Conservation (phyloP, 2,888 invertebrate species). For the Drosophila antonietae region DNA sequence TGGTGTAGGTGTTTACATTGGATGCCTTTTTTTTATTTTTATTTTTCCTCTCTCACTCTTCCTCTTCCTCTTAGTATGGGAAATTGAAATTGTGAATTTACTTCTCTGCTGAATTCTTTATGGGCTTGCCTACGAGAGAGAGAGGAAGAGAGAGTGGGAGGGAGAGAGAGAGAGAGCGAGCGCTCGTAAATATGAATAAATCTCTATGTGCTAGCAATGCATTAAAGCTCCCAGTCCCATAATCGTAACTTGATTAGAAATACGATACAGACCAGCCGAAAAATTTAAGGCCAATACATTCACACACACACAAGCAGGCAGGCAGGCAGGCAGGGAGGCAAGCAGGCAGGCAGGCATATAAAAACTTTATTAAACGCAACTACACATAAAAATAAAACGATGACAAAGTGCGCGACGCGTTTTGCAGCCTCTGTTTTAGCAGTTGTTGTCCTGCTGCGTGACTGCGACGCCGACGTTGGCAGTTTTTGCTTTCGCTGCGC, state of each 20-base stretch:
- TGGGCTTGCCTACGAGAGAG: constrained; percentile 7
- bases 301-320: background rate
- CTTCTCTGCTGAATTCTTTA: constrained; percentile 71
- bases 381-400: constrained; percentile 78
- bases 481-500: constrained; percentile 21
- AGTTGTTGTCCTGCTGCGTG: constrained; percentile 59
- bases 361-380: constrained; percentile 80
- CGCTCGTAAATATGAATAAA: constrained; percentile 71
- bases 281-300: constrained; percentile 29
- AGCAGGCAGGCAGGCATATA: constrained; percentile 41
- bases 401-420: constrained; percentile 76
- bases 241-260: constrained; percentile 76
- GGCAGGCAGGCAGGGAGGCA: constrained; percentile 7
- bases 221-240: constrained; percentile 61
- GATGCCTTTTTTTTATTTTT: constrained; percentile 1
- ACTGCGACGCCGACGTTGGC: constrained; percentile 44
- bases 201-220: constrained; percentile 35
- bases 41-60: constrained; percentile 17
- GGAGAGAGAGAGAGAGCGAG: background rate
- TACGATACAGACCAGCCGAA: constrained; percentile 25
- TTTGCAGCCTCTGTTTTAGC: constrained; percentile 23
- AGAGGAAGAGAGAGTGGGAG: background rate
- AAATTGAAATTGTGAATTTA: constrained; percentile 78
- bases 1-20: constrained; percentile 65
- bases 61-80: constrained; percentile 4